Base-by-base conservation (phyloP, 2,888 invertebrate species). In the Podotricha telesiphe region DNA sequence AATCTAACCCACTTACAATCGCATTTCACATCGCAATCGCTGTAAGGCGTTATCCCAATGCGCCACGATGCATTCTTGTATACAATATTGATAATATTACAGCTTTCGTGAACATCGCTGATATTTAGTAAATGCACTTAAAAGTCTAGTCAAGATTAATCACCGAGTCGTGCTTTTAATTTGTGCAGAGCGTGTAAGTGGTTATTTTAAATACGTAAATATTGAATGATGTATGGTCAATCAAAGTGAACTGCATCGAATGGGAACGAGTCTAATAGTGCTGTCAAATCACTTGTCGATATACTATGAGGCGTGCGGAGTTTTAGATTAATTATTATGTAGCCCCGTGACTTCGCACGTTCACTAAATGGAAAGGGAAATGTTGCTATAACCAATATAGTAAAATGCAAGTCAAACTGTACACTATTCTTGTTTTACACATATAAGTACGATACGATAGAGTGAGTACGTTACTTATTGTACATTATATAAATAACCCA, bases 81-180 rank as follows among this genome's bases (percentile, higher is more conserved):
- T n/a, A n/a, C n/a, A 59, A 22, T 59, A 42, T 22, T 10, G 15
- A 71, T 69, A 15, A 42, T 40, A 17, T 51, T 17, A 63, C 34
- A 20, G 50, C 55, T 47, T 37, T 19, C 28, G 48, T 37, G 19
- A 8, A 58, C 75, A 75, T 58, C 75, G 74, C 76, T 76, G 73
- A 69, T 72, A 73, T 76, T 79, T 74, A 77, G 75, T 75, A 82
- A 81, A 75, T 76, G 70, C 79, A 74, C 78, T 86, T 86, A 84
- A 85, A 87, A 85, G n/a, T n/a, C 83, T 84, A 83, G 83, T 82
- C 80, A 85, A 86, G 85, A 85, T 74, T 85, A 86, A 82, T 83
- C 80, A 73, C 73, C 73, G 72, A 82, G 80, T 82, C 82, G 83
- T 85, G 84, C 83, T 82, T 88, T 85, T 88, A 89, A 89, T 87